phyloP scores from a whole-genome alignment of 2,113 vertebrate species.

The Myotis brandtii region DNA sequence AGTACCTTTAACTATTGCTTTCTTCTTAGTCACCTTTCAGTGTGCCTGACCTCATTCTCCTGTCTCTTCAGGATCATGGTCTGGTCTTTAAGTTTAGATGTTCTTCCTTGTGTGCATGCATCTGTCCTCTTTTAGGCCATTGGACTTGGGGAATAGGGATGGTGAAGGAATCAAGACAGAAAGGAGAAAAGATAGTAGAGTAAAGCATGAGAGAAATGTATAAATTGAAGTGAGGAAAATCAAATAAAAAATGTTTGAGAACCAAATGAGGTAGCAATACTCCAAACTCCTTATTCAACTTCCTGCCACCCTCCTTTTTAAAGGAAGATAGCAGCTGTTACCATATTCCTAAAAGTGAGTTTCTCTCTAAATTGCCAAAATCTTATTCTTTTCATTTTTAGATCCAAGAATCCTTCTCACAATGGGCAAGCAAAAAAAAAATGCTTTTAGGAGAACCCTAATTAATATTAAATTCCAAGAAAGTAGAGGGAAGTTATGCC shows the following conservation, averaged over 20 bases:
- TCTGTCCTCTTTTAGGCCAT: background rate
- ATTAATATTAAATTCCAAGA: slow-evolving; percentile 3
- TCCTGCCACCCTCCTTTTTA: background rate
- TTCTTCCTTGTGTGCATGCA: background rate
- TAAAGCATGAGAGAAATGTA: background rate
- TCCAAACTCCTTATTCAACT: background rate
- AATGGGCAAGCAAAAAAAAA: background rate
- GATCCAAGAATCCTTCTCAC: background rate
- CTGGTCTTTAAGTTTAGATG: background rate
- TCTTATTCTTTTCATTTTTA: background rate
- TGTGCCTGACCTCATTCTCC: background rate
- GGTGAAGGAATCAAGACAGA: background rate
- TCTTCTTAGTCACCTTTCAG: background rate
- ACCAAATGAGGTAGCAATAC: background rate
- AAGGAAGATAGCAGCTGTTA: background rate
- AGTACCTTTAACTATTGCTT: background rate
- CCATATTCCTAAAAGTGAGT: background rate
- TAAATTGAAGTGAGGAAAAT: background rate
- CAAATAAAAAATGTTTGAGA: background rate
- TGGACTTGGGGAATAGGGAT: background rate
- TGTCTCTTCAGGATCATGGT: background rate
- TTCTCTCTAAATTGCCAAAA: background rate
- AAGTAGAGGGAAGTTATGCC: background rate
- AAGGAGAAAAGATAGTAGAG: background rate
- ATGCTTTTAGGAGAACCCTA: background rate